Conservation (phyloP, 1,140 invertebrate genomes). For the Paralvinella palmiformis region DNA sequence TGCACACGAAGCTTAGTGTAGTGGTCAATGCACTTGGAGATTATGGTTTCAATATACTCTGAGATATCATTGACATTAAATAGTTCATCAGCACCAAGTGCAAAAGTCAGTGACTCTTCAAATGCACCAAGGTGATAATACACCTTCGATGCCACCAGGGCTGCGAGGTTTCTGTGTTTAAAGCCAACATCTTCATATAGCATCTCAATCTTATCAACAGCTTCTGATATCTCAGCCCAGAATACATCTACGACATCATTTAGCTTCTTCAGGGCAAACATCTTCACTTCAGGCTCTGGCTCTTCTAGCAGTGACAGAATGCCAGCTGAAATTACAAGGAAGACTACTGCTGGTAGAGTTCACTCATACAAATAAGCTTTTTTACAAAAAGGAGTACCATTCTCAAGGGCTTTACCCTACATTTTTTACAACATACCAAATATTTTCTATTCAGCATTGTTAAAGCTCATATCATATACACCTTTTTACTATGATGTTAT, state of each 20-base stretch:
- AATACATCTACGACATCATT: constrained; percentile 94
- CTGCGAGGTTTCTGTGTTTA: constrained; percentile 79
- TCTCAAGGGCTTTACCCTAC: too few relatives aligned
- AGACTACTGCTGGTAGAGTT: background rate
- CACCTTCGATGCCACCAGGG: constrained; percentile 95
- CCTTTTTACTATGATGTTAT: too few relatives aligned
- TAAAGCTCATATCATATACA: too few relatives aligned
- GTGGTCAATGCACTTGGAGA: constrained; percentile 86
- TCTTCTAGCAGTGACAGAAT: constrained; percentile 94
- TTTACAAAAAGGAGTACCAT: too few relatives aligned
- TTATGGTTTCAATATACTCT: constrained; percentile 93
- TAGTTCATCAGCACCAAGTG: constrained; percentile 82
- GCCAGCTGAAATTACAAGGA: constrained; percentile 61
- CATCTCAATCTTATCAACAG: constrained; percentile 92
- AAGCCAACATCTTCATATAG: constrained; percentile 88
- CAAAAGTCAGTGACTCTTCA: constrained; percentile 90
- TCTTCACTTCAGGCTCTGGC: constrained; percentile 83
- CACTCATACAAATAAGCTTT: background rate
- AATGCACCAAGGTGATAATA: constrained; percentile 96
- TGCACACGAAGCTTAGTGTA: constrained; percentile 80
- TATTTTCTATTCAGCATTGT: too few relatives aligned
- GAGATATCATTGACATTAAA: constrained; percentile 89
- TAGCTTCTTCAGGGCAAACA: constrained; percentile 84
- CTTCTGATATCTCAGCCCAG: constrained; percentile 97
- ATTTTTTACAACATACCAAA: too few relatives aligned